A percentile compares a stretch with the other conserved stretches of the same genome.
Conservation (phyloP, 2,113 vertebrate species). For the Ptilonorhynchus violaceus region DNA sequence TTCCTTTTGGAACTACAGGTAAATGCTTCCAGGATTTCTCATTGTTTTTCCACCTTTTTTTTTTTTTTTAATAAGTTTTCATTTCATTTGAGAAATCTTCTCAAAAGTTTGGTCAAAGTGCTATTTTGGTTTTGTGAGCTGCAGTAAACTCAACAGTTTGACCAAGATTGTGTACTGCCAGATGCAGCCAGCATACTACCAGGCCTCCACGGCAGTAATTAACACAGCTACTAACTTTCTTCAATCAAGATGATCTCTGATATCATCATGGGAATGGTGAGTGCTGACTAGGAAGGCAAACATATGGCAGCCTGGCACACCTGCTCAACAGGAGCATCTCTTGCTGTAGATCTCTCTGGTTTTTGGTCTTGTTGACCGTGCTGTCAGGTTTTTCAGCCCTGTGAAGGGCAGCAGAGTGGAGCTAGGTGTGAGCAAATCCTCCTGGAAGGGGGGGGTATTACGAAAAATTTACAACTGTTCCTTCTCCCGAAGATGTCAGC, state of each 20-base stretch:
- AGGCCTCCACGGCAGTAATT: background rate
- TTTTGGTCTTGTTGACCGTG: background rate
- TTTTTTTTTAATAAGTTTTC: background rate
- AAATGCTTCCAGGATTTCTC: background rate
- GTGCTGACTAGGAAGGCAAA: background rate
- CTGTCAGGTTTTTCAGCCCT: background rate
- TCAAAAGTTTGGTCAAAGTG: background rate
- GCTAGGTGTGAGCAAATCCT: background rate
- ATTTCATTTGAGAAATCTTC: background rate
- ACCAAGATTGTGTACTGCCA: background rate
- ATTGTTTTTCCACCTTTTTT: accelerated
- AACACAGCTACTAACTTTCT: background rate
- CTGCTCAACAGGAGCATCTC: background rate
- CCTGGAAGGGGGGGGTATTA: background rate
- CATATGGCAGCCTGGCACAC: background rate
- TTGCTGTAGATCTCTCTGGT: background rate
- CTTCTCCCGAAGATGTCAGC: background rate
- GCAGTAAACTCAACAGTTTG: background rate
- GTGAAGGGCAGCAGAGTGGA: background rate
- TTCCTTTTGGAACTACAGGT: background rate
- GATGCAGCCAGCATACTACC: background rate
- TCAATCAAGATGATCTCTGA: background rate
- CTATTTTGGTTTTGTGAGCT: background rate
- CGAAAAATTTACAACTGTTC: background rate
- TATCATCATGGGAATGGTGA: background rate